phyloP scores from a whole-genome alignment of 1,140 invertebrate genomes.

The Magallana angulata region DNA sequence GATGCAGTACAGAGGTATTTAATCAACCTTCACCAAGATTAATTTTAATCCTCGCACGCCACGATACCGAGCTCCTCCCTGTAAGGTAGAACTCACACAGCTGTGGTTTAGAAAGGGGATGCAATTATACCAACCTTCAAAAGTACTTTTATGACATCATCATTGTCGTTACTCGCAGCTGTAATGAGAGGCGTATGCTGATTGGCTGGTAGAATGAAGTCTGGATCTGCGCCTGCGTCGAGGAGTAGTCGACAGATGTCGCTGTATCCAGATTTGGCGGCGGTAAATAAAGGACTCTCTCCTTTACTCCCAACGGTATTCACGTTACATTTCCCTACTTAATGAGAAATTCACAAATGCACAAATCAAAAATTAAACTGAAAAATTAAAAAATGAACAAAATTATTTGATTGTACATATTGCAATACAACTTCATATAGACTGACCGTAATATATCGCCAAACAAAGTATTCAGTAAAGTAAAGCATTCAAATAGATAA shows the following conservation, averaged over 20 bases:
- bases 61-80: neutral
- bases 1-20: neutral
- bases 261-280: constrained; percentile 50
- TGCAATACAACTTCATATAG: too few species aligned
- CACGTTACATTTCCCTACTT: constrained; percentile 50
- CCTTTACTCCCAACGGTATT: constrained; percentile 48
- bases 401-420: too few species aligned
- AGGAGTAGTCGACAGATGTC: constrained; percentile 52
- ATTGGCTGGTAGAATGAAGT: constrained; percentile 61
- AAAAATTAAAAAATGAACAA: too few species aligned
- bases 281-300: constrained; percentile 56
- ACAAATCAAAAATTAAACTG: too few species aligned
- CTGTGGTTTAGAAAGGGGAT: neutral
- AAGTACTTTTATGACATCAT: constrained; percentile 62
- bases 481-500: too few species aligned
- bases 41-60: neutral
- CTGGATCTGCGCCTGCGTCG: constrained; percentile 58
- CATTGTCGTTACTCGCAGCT: constrained; percentile 64
- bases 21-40: neutral
- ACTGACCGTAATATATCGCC: too few species aligned
- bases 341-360: neutral
- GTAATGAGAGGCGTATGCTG: constrained; percentile 65
- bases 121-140: constrained; percentile 59
- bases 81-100: neutral
- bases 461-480: too few species aligned